phyloP scores from a whole-genome alignment of 2,888 invertebrate species.

The Pandemis corylana region DNA sequence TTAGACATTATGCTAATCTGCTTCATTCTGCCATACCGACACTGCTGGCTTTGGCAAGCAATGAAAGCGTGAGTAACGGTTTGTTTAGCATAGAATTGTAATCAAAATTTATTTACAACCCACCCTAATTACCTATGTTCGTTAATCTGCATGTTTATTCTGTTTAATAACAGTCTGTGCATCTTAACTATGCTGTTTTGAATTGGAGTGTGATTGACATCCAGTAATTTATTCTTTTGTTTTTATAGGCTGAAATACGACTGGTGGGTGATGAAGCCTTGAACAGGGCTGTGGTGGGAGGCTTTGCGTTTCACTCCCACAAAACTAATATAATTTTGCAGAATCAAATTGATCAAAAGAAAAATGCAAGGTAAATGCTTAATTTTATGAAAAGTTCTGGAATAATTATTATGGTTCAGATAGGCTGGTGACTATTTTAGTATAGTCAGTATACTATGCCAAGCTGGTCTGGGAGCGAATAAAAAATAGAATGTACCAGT shows the following conservation, averaged over 20 bases:
- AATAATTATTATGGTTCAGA: too few species aligned
- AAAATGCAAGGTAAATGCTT: slow-evolving; percentile 72
- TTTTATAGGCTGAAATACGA: slow-evolving; percentile 74
- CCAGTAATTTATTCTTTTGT: background rate
- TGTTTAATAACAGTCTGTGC: background rate
- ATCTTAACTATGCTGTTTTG: background rate
- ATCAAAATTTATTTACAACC: background rate
- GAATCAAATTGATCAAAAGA: slow-evolving; percentile 74
- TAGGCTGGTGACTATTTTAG: too few species aligned
- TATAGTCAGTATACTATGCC: too few species aligned
- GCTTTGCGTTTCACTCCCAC: slow-evolving; percentile 77
- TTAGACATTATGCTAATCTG: slow-evolving; percentile 75
- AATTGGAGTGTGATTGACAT: background rate
- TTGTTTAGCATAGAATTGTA: slow-evolving; percentile 10
- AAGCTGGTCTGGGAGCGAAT: too few species aligned
- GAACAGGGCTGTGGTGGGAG: slow-evolving; percentile 77
- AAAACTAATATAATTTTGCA: slow-evolving; percentile 78
- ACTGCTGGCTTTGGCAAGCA: slow-evolving; percentile 74
- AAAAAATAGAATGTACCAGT: too few species aligned
- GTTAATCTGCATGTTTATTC: background rate
- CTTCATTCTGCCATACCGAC: slow-evolving; percentile 74
- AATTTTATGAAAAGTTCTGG: background rate
- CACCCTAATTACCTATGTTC: background rate
- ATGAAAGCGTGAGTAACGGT: slow-evolving; percentile 74
- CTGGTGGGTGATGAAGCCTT: slow-evolving; percentile 80